Evolutionary conservation across 1,140 invertebrate genomes (phyloP), one percentile per base, ranked within the genome.

Genomic region (Atopsyche davidsoni): DNA sequence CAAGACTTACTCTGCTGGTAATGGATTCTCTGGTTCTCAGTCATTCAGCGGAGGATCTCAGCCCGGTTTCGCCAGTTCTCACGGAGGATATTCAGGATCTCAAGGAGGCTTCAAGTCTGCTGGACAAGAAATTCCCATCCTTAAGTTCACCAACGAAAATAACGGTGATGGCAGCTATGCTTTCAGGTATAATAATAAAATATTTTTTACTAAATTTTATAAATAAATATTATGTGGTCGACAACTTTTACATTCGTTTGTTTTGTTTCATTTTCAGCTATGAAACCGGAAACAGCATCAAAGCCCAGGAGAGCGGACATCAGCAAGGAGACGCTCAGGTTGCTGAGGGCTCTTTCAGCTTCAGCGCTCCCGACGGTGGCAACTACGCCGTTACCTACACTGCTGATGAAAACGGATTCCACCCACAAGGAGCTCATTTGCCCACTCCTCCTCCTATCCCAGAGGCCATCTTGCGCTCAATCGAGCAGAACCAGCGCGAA

Each of bases 391-490:
- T 91, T 13, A 79, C 78, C 2, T 92, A 90, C 72, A 79, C 81
- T 16, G 87, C 87, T 18, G 86, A 89, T 57, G 85, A 89, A 61
- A 82, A 84, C 52, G 86, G 86, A 10, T 91, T 87, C 70, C 81
- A 81, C 53, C 82, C 85, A 2, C 66, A 78, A 46, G 85, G 86
- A 16, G 78, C 79, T 23, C 85, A 87, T 64, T 67, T 89, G 13
- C 87, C 87, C 32, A 86, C 85, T 4, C 83, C 87, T 10, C 86
- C 86, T 0, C 83, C 84, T 46, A 83, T 85, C 59, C 83, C 84
- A 25, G 72, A 69, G 57, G 72, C 61, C 51, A 75, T 66, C 60
- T 65, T 64, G 14, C 63, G 60, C 47, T 70, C 68, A 11, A 67
- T 64, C 51, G 65, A 67, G 51, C 67, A 66, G 59, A 56, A 51